Evolutionary conservation across 2,888 invertebrate species (phyloP), one percentile per base, ranked within the genome.

Genomic region (Xiphydria camelus): DNA sequence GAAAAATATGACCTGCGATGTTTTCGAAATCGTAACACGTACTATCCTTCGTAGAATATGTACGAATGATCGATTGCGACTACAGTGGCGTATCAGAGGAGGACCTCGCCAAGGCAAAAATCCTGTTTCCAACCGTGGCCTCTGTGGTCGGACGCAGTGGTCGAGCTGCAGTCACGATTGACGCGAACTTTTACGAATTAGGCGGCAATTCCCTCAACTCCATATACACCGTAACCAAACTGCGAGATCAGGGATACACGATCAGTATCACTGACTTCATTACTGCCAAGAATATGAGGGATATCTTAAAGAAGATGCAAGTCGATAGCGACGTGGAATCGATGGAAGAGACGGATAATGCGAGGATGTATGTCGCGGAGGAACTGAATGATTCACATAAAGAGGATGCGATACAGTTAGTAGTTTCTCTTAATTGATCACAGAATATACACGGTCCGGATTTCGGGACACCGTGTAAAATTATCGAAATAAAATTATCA

Each of bases 201-300:
- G 93, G 93, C 1, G 93, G 93, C 7, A 91, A 92, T 66, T 92
- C 92, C 0, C 78, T 93, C 14, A 93, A 93, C 70, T 91, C 92
- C 0, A 87, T 93, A 45, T 87, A 83, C 56, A 91, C 91, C 0
- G 89, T 93, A 4, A 88, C 89, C 0, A 81, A 83, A 63, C 71
- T 94, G 36, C 79, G 85, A 33, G 89, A 91, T 42, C 83, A 84
- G 63, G 91, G 91, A 7, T 91, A 87, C 67, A 81, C 81, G 57
- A 88, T 93, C 55, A 84, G 91, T 55, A 89, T 92, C 55, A 85
- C 87, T 2, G 90, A 91, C 61, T 92, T 93, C 66, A 83, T 92
- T 22, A 81, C 82, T 0, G 87, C 91, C 0, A 79, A 82, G 19
- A 85, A 82, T 64, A 76, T 92, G 39, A 84, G 84, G 2, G 87